phyloP scores from a whole-genome alignment of 2,888 invertebrate species.

The Drosophila merina region DNA sequence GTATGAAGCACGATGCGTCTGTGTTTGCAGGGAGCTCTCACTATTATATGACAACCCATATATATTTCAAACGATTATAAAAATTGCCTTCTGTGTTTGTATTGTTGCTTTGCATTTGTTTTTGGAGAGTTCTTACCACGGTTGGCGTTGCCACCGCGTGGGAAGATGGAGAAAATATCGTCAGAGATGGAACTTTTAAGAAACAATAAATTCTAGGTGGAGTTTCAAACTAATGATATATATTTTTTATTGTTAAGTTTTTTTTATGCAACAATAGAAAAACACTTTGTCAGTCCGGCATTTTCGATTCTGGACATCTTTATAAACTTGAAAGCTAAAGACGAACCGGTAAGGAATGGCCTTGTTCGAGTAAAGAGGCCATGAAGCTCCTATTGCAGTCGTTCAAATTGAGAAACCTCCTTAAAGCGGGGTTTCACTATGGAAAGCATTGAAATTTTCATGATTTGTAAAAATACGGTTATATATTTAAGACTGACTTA shows the following conservation, averaged over 20 bases:
- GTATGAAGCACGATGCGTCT: constrained; percentile 45
- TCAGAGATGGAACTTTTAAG: neutral
- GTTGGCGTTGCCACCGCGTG: constrained; percentile 45
- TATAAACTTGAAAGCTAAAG: too few species aligned
- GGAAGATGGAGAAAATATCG: constrained; percentile 1
- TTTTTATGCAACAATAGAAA: too few species aligned
- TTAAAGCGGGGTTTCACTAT: too few species aligned
- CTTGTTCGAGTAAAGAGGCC: too few species aligned
- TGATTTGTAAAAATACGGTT: too few species aligned
- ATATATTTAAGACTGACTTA: too few species aligned
- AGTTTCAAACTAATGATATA: neutral
- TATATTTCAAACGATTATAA: constrained; percentile 20
- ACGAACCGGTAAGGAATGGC: too few species aligned
- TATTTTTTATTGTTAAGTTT: neutral
- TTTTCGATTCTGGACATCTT: too few species aligned
- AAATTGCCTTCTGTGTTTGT: constrained; percentile 58
- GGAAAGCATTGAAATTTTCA: too few species aligned
- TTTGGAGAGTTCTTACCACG: constrained; percentile 59
- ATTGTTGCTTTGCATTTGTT: constrained; percentile 66
- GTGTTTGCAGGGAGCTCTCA: constrained; percentile 25
- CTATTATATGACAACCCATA: constrained; percentile 30
- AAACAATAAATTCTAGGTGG: neutral
- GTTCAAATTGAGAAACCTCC: too few species aligned
- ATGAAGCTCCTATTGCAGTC: too few species aligned
- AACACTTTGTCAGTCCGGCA: too few species aligned